phyloP scores from a whole-genome alignment of 2,797 vertebrate species.

The Oreochromis mossambicus region DNA sequence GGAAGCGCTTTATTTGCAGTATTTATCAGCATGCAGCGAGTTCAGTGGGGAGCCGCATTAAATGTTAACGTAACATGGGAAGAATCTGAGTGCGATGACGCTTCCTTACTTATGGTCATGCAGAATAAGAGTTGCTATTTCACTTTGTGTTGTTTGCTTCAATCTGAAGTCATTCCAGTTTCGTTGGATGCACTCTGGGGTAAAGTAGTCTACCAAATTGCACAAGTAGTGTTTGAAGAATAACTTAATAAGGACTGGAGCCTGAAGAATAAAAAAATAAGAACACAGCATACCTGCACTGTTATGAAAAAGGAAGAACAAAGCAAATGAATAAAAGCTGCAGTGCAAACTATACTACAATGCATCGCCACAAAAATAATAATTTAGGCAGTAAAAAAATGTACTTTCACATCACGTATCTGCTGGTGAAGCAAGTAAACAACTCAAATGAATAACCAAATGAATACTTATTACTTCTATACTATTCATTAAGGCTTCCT shows the following conservation, averaged over 20 bases:
- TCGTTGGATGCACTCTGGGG: not conserved
- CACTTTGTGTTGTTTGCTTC: not conserved
- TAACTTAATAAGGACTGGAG: not conserved
- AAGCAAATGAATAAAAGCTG: not conserved
- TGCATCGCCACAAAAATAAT: not conserved
- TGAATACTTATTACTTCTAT: not conserved
- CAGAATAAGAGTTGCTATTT: not conserved
- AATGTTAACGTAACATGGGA: constrained; percentile 11
- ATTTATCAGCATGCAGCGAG: constrained; percentile 28
- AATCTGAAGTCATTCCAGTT: not conserved
- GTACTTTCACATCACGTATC: not conserved
- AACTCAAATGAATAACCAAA: not conserved
- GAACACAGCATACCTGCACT: not conserved
- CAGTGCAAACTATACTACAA: not conserved
- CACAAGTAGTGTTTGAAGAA: not conserved
- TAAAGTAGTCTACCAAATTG: not conserved
- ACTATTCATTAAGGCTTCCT: not conserved
- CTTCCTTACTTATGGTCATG: not conserved
- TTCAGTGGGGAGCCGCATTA: not conserved
- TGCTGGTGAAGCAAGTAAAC: not conserved
- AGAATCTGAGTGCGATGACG: not conserved
- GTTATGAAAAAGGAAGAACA: not conserved
- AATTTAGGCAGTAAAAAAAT: not conserved
- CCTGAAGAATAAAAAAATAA: not conserved
- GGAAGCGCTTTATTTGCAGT: constrained; percentile 24